phyloP scores from a whole-genome alignment of 2,113 vertebrate species.

The Trogon melanurus region DNA sequence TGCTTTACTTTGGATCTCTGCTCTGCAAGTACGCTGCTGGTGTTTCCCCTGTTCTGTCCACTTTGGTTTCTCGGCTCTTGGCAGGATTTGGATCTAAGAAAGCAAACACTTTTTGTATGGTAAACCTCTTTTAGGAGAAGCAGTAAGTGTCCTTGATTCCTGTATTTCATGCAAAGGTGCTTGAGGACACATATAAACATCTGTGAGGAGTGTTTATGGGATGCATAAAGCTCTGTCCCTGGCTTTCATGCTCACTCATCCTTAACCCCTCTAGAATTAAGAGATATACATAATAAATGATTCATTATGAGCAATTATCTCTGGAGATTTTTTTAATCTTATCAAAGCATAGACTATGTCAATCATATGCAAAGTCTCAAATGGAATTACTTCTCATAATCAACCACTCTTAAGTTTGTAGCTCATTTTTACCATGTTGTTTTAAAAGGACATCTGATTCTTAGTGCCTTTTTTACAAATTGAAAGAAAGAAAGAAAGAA shows the following conservation, averaged over 20 bases:
- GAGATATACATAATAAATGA: conserved; percentile 68
- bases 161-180: not conserved
- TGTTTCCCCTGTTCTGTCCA: not conserved
- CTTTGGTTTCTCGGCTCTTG: not conserved
- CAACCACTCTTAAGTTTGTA: conserved; percentile 35
- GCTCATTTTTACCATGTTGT: conserved; percentile 38
- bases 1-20: not conserved
- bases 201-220: conserved; percentile 49
- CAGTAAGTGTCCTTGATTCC: not conserved
- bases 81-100: not conserved
- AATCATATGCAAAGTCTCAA: conserved; percentile 54
- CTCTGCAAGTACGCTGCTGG: not conserved
- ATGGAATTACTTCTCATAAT: conserved; percentile 41
- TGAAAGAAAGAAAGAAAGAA: not conserved
- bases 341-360: conserved; percentile 60
- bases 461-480: not conserved
- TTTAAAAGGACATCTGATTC: conserved; percentile 21
- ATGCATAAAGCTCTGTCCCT: conserved; percentile 44
- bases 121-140: not conserved
- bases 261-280: conserved; percentile 66
- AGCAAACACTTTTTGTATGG: not conserved
- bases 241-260: conserved; percentile 67
- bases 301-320: conserved; percentile 62
- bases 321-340: conserved; percentile 62
- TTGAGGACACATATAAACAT: conserved; percentile 36